Percentiles rank a stretch among this genome's conserved stretches.
Conservation (phyloP, 1,140 invertebrate species). For the Adelges cooleyi region DNA sequence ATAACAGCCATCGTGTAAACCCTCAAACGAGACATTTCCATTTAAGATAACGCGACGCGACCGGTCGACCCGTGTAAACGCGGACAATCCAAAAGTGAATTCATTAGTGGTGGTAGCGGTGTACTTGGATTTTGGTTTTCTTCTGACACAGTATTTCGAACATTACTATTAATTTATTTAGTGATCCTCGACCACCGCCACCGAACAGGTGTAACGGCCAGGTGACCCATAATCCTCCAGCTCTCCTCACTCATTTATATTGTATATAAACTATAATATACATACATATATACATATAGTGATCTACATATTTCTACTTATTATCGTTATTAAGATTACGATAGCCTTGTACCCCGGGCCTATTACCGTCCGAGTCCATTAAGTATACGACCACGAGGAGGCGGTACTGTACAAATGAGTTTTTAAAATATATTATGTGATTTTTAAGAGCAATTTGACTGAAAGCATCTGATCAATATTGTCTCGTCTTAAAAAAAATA, state of each 20-base stretch:
- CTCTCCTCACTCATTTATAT: background rate
- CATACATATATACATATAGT: background rate
- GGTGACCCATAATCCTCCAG: slow-evolving; percentile 2
- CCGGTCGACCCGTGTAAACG: background rate
- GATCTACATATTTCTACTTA: background rate
- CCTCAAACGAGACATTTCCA: background rate
- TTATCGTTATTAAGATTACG: no score
- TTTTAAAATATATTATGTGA: slow-evolving; percentile 9
- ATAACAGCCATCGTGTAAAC: background rate
- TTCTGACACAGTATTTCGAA: background rate
- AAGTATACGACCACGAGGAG: background rate
- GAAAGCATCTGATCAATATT: no score
- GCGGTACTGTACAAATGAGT: slow-evolving; percentile 17
- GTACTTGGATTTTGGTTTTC: background rate
- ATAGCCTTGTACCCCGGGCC: no score
- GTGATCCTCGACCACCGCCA: background rate
- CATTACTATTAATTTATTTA: no score
- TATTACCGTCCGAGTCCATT: slow-evolving; percentile 19
- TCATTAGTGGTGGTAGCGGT: background rate
- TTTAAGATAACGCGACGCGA: slow-evolving; percentile 6
- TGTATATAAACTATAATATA: no score
- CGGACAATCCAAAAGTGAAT: background rate
- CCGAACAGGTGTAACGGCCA: background rate
- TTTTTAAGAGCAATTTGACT: slow-evolving; percentile 3
- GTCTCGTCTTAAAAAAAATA: no score